Base-by-base conservation (phyloP, 2,888 invertebrate genomes). In the Gerosis bhagava region DNA sequence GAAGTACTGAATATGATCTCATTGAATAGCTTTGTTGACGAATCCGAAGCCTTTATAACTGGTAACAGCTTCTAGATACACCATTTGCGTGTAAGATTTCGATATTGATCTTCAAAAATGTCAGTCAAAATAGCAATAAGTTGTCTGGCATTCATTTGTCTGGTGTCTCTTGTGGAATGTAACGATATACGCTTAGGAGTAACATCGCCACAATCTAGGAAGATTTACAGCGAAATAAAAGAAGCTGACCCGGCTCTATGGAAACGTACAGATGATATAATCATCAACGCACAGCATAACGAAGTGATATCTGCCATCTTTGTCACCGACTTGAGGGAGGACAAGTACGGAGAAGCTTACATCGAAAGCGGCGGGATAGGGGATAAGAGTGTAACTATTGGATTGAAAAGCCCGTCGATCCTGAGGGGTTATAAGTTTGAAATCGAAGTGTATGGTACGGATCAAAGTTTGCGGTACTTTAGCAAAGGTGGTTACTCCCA, bases 341-440 rank as follows among this genome's bases (percentile, higher is more conserved):
- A 74, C 7, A 83, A 81, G 36, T 73, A 73, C 47, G 86, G 83
- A 0, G 77, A 81, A 41, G 77, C 78, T 0, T 67, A 50, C 6
- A 70, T 88, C 0, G 67, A 74, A 37, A 76, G 67, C 28, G 87
- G 87, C 0, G 86, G 86, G 0, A 49, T 86, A 12, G 86, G 83
- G 0, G 62, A 57, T 2, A 77, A 70, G 10, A 74, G 63, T 62
- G 86, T 86, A 1, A 80, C 79, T 0, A 63, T 87, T 3, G 70
- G 57, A 0, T 32, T 88, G 31, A 77, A 77, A 25, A 86, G 84
- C 51, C 84, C 86, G 0, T 62, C 72, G 0, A 64, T 83, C 15
- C 56, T 88, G 3, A 64, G 83, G 51, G 87, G 86, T 0, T 86
- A 83, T 46, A 80, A 68, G 39, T 87, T 87, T 47, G 57, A 66